Base-by-base conservation (phyloP, 2,888 invertebrate genomes). In the Serripes groenlandicus region DNA sequence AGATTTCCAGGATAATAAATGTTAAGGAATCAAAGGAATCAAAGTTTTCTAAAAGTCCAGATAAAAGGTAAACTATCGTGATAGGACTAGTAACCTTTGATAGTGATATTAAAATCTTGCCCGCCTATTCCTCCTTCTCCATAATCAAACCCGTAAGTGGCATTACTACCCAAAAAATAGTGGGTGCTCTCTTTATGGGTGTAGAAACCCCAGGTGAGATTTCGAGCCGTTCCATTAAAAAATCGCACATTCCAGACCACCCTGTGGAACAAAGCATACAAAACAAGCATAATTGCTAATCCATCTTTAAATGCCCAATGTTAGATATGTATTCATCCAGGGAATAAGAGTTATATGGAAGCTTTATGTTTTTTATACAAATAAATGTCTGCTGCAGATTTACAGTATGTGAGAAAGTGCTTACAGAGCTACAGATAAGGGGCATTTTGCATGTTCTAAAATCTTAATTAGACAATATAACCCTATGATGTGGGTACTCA, bases 161-260 rank as follows among this genome's bases (percentile, higher is more conserved):
- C 49, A 49, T 32, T 37, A 23, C 34, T 3, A 7, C 37, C 64
- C 26, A 60, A 52, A 42, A 75, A 75, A 4, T 35, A 32, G 23
- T 35, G 21, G 15, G 1, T 42, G 9, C 62, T 70, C 7, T 32
- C 56, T 52, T 52, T 30, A 32, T 60, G 35, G 0, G 69, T 52
- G 74, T 81, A 81, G 74, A 81, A 81, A 35, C 81, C 81, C 15
- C 74, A 56, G n/a, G 81, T 74, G 34, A 77, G 28, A 1, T 21
- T 37, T 62, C 15, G 49, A 21, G 28, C 70, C n/a, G 37, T 68
- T 28, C 76, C 77, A n/a, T 68, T 58, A 26, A 5, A 34, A 42
- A 52, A 54, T 11, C 18, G 37, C 26, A 74, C 60, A n/a, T 66
- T 60, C 81, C 81, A 81, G 34, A 15, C 7, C 3, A 81, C 52